A percentile compares a stretch with the other conserved stretches of the same genome.
Evolutionary conservation across 2,113 vertebrate genomes (phyloP).

Genomic region (Hemiprocne comata): DNA sequence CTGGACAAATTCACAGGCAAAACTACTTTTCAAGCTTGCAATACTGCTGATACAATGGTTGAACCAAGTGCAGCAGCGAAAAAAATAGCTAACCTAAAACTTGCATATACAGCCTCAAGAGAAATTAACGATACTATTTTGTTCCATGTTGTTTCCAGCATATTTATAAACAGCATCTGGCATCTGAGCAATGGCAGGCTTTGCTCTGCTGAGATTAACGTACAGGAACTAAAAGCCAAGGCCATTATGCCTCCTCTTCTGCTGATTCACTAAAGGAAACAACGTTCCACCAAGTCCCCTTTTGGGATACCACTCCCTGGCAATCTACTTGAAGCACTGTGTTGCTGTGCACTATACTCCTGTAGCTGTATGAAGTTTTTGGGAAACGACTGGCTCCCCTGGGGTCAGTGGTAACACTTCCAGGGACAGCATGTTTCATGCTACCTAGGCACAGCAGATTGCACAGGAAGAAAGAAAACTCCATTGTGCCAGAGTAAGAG

Average conservation of each 20-base stretch:
- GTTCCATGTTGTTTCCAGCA: constrained; percentile 14
- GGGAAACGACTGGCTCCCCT: not conserved
- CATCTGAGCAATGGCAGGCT: constrained; percentile 26
- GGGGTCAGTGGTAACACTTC: not conserved
- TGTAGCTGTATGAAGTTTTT: not conserved
- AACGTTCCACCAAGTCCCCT: not conserved
- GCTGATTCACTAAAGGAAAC: constrained; percentile 1
- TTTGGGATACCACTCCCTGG: not conserved
- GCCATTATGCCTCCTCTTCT: not conserved
- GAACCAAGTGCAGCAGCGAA: not conserved
- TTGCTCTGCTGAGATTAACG: constrained; percentile 33
- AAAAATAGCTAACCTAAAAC: constrained; percentile 2
- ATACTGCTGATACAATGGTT: not conserved
- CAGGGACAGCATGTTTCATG: not conserved
- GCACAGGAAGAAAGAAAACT: not conserved
- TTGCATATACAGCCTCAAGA: constrained; percentile 4
- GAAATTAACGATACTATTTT: constrained; percentile 1
- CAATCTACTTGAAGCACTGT: not conserved
- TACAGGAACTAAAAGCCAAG: constrained; percentile 29
- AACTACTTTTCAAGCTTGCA: not conserved
- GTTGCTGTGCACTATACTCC: not conserved
- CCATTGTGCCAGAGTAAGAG: not conserved
- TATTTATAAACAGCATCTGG: constrained; percentile 60
- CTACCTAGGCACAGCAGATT: not conserved
- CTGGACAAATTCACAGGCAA: not conserved